Evolutionary conservation across 2,888 invertebrate genomes (phyloP).

Genomic region (Urechis unicinctus): DNA sequence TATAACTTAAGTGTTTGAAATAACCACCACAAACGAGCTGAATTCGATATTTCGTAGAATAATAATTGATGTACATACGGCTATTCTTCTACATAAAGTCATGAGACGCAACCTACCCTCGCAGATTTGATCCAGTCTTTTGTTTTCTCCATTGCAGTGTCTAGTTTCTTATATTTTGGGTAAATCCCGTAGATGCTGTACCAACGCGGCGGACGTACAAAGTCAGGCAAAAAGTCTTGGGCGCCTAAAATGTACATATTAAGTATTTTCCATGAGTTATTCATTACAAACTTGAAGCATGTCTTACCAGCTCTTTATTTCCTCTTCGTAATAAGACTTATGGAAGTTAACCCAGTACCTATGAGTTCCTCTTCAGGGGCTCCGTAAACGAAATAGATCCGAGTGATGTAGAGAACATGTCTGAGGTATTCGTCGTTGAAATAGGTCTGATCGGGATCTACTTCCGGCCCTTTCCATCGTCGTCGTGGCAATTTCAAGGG

Average conservation of each 20-base stretch:
- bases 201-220: slow-evolving; percentile 20
- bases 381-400: slow-evolving; percentile 23
- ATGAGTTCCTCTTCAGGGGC: slow-evolving; percentile 20
- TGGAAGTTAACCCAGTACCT: slow-evolving; percentile 16
- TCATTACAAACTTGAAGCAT: too few species aligned
- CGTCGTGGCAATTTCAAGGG: slow-evolving; percentile 18
- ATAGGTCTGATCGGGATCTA: slow-evolving; percentile 23
- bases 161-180: slow-evolving; percentile 19
- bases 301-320: too few species aligned
- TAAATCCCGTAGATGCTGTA: slow-evolving; percentile 20
- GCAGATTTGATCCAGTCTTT: slow-evolving; percentile 21
- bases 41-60: not conserved
- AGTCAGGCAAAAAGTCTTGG: slow-evolving; percentile 25
- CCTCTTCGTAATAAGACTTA: not conserved
- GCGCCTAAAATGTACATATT: slow-evolving; percentile 13
- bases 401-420: slow-evolving; percentile 22
- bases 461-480: slow-evolving; percentile 20
- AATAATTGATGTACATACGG: not conserved
- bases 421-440: slow-evolving; percentile 21
- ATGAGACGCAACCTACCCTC: slow-evolving; percentile 9
- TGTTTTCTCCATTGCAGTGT: slow-evolving; percentile 21
- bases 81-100: not conserved
- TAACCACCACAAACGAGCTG: too few species aligned
- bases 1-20: too few species aligned
- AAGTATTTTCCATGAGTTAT: too few species aligned